Conservation (phyloP, 2,797 vertebrate genomes). For the Meda fulgida region DNA sequence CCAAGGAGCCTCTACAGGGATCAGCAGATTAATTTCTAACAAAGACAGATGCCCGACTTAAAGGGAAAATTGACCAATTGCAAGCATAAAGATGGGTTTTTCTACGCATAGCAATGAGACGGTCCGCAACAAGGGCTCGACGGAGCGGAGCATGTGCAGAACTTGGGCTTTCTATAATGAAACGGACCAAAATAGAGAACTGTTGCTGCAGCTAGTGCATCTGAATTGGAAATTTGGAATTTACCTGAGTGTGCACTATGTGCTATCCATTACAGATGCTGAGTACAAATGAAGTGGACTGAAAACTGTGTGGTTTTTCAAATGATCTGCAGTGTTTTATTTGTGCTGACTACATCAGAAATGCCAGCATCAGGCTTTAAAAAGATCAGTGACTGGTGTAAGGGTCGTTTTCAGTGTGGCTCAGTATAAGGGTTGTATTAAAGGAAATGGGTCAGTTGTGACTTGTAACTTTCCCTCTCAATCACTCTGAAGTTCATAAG, state of each 20-base stretch:
- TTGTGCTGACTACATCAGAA: slow-evolving; percentile 75
- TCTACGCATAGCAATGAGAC: slow-evolving; percentile 80
- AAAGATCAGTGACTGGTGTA: slow-evolving; percentile 76
- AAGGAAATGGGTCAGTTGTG: slow-evolving; percentile 37
- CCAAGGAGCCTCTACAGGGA: slow-evolving; percentile 67
- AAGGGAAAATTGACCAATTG: slow-evolving; percentile 79
- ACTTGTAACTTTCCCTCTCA: slow-evolving; percentile 16
- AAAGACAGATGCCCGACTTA: slow-evolving; percentile 80
- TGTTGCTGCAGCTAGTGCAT: slow-evolving; percentile 35
- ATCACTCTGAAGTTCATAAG: slow-evolving; percentile 24
- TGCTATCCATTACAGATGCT: slow-evolving; percentile 41
- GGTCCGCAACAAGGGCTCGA: slow-evolving; percentile 72
- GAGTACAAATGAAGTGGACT: slow-evolving; percentile 61
- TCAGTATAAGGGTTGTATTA: slow-evolving; percentile 57
- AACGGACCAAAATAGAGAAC: slow-evolving; percentile 31
- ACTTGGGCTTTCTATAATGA: slow-evolving; percentile 62
- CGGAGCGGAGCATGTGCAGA: slow-evolving; percentile 67
- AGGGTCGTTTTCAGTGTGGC: slow-evolving; percentile 70
- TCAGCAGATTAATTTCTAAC: slow-evolving; percentile 76
- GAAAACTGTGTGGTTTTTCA: slow-evolving; percentile 62
- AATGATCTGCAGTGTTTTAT: slow-evolving; percentile 72
- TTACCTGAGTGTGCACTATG: slow-evolving; percentile 40
- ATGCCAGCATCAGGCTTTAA: slow-evolving; percentile 76
- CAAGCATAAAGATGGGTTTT: slow-evolving; percentile 75
- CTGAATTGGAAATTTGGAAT: slow-evolving; percentile 48